These are phyloP conservation scores for Panzeria rudis DNA, from an alignment of 2,888 invertebrate genomes.

Conservation along the genomic window DNA sequence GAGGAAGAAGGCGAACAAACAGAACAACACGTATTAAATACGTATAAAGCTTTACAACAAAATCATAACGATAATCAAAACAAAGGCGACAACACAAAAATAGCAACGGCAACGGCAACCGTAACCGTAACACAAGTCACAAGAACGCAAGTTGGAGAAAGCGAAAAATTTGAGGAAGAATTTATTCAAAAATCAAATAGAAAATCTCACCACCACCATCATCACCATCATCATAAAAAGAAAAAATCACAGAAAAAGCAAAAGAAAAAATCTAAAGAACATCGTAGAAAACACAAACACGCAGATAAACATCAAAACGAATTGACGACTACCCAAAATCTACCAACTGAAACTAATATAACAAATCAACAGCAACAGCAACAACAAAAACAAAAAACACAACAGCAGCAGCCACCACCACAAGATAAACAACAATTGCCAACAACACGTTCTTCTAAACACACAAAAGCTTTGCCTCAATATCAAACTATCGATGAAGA, in stretches of 20 bases:
- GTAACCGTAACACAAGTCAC: conserved; percentile 49
- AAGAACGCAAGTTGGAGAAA: conserved; percentile 26
- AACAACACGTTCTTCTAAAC: conserved; percentile 49
- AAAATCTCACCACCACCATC: conserved; percentile 62
- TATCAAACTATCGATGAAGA: conserved; percentile 74
- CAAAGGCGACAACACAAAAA: conserved; percentile 45
- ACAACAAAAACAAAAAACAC: conserved; percentile 43
- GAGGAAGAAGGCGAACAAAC: conserved; percentile 15
- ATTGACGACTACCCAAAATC: conserved; percentile 30
- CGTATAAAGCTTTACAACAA: conserved; percentile 56
- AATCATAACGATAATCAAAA: conserved; percentile 72
- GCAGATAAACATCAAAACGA: conserved; percentile 63
- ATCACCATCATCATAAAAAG: conserved; percentile 78
- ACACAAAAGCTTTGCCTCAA: conserved; percentile 39
- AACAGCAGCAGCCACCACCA: conserved; percentile 43
- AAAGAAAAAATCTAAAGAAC: conserved; percentile 80
- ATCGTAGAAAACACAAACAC: conserved; percentile 80
- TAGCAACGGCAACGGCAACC: background rate
- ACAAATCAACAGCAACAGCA: conserved; percentile 57
- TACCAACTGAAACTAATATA: conserved; percentile 45
- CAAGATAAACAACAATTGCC: conserved; percentile 50
- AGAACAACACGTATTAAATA: conserved; percentile 29
- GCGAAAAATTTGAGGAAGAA: conserved; percentile 51
- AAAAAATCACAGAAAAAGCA: conserved; percentile 81
- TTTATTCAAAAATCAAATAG: conserved; percentile 69